Base-by-base conservation (phyloP, 1,140 invertebrate species). In the Pachyrhynchus sulphureomaculatus region DNA sequence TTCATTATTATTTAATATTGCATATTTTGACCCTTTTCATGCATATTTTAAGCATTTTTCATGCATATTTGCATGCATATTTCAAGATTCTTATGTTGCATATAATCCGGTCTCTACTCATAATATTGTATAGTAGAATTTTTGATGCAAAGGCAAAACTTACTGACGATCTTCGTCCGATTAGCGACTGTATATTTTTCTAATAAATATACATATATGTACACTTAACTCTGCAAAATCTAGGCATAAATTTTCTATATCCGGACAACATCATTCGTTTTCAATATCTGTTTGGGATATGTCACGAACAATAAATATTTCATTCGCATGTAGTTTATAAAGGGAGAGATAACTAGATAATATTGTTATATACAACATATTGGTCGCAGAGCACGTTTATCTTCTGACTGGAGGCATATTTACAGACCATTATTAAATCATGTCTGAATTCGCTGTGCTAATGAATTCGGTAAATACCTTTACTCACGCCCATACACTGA, bases 301-400 rank as follows among this genome's bases (percentile, higher is more conserved):
- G 39, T 42, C 39, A 42, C 39, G 39, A 42, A 42, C 39, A 42
- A 10, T 42, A 42, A 42, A 42, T 42, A 42, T 15, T 42, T 42
- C 39, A 42, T 3, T 18, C n/a, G n/a, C n/a, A 17, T 5, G 12
- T 12, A 37, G 12, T 17, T 3, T 12, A 17, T 3, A 9, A 18
- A 20, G 15, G 13, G 18, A 8, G 39, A 4, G 18, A 20, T 10
- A 10, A 18, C 13, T 5, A 20, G 39, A 42, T 42, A 42, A 42
- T 42, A 18, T 42, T 42, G 39, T 42, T 17, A 42, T 42, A 20
- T 20, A 42, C 39, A 42, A 42, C 18, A 20, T 42, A 20, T 18
- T 42, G 39, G 39, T 42, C 39, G 39, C n/a, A 18, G 18, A 20
- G 39, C 39, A 42, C 39, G 39, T 42, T 18, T 42, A 42, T 42